phyloP scores from a whole-genome alignment of 2,888 invertebrate species.

The Drosophila nr. fundita region DNA sequence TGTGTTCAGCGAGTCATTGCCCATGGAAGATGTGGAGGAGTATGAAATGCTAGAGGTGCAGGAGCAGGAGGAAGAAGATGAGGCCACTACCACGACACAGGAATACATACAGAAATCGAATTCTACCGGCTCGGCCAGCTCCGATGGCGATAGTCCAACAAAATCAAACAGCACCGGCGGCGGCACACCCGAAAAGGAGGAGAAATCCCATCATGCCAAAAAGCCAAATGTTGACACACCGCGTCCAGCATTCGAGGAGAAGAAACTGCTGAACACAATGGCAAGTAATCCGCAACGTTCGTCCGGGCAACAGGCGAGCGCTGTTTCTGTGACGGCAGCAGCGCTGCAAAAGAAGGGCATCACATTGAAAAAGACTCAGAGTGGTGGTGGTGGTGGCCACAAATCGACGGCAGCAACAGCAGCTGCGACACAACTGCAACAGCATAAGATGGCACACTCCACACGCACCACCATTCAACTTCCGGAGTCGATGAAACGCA shows the following conservation, averaged over 20 bases:
- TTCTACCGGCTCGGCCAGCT: conserved; percentile 69
- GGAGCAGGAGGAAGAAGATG: conserved; percentile 82
- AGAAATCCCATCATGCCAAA: conserved; percentile 52
- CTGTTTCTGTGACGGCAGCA: conserved; percentile 65
- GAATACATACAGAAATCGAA: conserved; percentile 51
- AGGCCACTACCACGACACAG: conserved; percentile 23
- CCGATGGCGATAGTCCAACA: conserved; percentile 81
- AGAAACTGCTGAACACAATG: conserved; percentile 69
- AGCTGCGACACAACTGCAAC: conserved; percentile 9
- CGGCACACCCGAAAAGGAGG: conserved; percentile 80
- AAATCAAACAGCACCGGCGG: conserved; percentile 70
- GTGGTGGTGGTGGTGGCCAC: conserved; percentile 17
- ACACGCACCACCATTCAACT: conserved; percentile 76
- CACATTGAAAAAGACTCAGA: conserved; percentile 78
- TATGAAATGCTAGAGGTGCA: conserved; percentile 84
- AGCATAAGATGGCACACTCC: conserved; percentile 22
- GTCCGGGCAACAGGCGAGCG: conserved; percentile 32
- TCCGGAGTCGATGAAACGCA: conserved; percentile 80
- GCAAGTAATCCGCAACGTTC: conserved; percentile 54
- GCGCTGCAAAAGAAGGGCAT: conserved; percentile 82
- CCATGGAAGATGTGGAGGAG: conserved; percentile 82
- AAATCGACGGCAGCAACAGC: conserved; percentile 16
- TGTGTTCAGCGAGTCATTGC: conserved; percentile 62
- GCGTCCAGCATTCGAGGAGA: conserved; percentile 65
- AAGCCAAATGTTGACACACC: conserved; percentile 59